phyloP scores from a whole-genome alignment of 2,888 invertebrate species.

The Campopleginae sp. region DNA sequence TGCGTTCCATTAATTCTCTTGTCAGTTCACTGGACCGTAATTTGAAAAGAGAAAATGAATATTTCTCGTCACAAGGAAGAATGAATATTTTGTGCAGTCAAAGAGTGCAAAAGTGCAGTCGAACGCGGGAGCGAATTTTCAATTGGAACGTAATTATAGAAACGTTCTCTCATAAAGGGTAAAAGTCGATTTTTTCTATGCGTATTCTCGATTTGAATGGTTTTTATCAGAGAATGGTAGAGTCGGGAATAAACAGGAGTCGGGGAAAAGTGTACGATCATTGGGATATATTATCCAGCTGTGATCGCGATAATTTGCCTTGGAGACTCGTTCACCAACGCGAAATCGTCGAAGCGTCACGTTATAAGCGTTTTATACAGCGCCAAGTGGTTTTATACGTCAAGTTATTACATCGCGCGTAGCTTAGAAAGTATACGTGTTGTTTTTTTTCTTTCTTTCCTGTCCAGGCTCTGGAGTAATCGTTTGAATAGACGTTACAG shows the following conservation, averaged over 20 bases:
- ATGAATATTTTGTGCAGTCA: not conserved
- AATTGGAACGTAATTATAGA: not conserved
- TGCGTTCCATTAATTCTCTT: too few species aligned
- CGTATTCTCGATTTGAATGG: constrained; percentile 33
- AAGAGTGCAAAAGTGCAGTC: not conserved
- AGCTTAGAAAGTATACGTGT: constrained; percentile 35
- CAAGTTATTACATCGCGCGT: constrained; percentile 44
- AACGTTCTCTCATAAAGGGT: not conserved
- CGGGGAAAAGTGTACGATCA: constrained; percentile 20
- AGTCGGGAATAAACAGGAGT: not conserved
- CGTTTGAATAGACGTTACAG: not conserved
- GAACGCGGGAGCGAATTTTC: not conserved
- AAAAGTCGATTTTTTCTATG: not conserved
- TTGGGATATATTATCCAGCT: constrained; percentile 43
- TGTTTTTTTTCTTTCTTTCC: constrained; percentile 8
- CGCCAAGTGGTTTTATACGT: constrained; percentile 14
- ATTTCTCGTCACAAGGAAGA: not conserved
- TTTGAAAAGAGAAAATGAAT: not conserved
- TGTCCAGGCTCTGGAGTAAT: not conserved
- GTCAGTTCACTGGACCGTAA: not conserved
- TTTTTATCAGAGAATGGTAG: constrained; percentile 12
- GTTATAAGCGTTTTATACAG: constrained; percentile 2
- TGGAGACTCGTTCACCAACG: constrained; percentile 56
- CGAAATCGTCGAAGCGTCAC: constrained; percentile 57
- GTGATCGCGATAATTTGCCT: constrained; percentile 36